Evolutionary conservation across 2,113 vertebrate species (phyloP).

Genomic region (Meleagris gallopavo): DNA sequence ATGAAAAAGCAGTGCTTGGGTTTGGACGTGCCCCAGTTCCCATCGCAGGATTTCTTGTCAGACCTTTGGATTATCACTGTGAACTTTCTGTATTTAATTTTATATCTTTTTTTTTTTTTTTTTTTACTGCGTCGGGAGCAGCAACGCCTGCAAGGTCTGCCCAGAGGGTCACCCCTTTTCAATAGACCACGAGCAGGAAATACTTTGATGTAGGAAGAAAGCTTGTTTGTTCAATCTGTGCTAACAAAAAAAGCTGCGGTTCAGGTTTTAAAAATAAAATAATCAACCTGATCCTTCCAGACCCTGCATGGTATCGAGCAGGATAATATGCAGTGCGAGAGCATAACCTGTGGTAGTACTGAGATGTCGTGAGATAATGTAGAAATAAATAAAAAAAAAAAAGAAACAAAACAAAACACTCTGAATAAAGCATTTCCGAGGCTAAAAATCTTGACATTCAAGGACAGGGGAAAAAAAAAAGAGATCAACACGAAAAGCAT

Average conservation of each 20-base stretch:
- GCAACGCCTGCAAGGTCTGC: constrained; percentile 55
- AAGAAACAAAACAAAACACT: constrained; percentile 35
- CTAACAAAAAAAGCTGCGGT: constrained; percentile 42
- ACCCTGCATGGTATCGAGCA: neutral
- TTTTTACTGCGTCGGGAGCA: constrained; percentile 20
- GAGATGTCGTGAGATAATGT: neutral
- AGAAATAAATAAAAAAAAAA: constrained; percentile 1
- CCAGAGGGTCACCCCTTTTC: constrained; percentile 63
- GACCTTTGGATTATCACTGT: constrained; percentile 17
- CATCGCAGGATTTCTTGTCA: constrained; percentile 42
- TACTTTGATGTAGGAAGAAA: constrained; percentile 68
- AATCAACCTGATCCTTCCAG: constrained; percentile 40
- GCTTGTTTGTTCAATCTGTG: constrained; percentile 69
- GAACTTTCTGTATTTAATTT: constrained; percentile 64
- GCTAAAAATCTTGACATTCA: constrained; percentile 25
- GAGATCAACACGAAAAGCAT: neutral
- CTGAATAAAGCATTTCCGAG: neutral
- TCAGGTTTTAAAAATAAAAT: constrained; percentile 62
- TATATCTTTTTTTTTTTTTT: neutral
- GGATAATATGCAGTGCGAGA: neutral
- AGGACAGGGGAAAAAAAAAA: neutral
- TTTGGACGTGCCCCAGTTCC: constrained; percentile 18
- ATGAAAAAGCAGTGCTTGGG: neutral
- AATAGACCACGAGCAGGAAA: constrained; percentile 41
- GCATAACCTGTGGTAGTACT: neutral